These are phyloP conservation scores for Passer montanus DNA, from an alignment of 2,113 vertebrate genomes.

Conservation along the genomic window DNA sequence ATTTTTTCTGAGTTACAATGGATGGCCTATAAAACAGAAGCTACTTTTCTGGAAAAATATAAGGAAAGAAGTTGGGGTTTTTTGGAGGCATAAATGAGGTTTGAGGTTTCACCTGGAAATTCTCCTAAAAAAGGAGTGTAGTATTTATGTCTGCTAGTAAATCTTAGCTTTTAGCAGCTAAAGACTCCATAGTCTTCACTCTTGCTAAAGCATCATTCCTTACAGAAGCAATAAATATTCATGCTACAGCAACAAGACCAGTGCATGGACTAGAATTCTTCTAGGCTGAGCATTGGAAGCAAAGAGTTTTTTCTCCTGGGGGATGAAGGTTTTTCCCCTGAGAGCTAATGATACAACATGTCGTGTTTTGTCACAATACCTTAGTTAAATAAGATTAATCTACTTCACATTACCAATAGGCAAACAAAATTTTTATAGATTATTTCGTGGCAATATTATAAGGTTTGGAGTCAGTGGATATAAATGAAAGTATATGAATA, in stretches of 20 bases:
- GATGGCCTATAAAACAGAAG: background rate
- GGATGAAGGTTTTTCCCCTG: background rate
- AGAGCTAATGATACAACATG: background rate
- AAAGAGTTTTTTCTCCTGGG: background rate
- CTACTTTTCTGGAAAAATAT: background rate
- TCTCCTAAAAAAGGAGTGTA: background rate
- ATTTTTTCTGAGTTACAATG: background rate
- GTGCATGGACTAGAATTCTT: background rate
- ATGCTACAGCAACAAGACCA: background rate
- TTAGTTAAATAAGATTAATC: background rate
- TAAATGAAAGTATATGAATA: background rate
- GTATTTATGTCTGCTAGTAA: background rate
- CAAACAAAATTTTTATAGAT: background rate
- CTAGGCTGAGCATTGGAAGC: background rate
- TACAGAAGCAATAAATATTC: background rate
- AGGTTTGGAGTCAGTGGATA: background rate
- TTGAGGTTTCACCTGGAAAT: background rate
- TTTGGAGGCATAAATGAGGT: fast-evolving
- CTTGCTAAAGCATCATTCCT: background rate
- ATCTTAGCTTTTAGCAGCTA: background rate
- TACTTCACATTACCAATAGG: background rate
- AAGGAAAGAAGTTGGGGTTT: background rate
- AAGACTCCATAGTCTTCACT: background rate
- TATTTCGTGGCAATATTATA: background rate
- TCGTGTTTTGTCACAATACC: fast-evolving